phyloP scores from a whole-genome alignment of 2,113 vertebrate genomes.

The Isichthys henryi region DNA sequence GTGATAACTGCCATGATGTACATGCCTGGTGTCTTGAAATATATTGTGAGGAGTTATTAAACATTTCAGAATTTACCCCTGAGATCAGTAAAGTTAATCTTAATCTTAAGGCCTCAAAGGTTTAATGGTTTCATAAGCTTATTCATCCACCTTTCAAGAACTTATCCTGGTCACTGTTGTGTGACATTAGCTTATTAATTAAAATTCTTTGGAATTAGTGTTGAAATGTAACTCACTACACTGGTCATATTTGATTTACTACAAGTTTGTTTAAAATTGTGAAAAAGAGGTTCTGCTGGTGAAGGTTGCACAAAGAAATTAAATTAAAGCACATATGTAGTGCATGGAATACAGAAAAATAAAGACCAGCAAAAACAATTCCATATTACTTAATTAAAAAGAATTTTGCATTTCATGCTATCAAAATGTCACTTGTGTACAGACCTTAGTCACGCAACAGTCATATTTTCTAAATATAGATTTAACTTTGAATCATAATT shows the following conservation, averaged over 20 bases:
- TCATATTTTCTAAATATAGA: not conserved
- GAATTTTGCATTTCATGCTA: not conserved
- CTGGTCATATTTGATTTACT: conserved; percentile 17
- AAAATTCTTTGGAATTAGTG: conserved; percentile 17
- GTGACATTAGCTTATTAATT: not conserved
- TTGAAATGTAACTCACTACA: conserved; percentile 31
- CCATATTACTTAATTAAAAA: not conserved
- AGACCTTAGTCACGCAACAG: not conserved
- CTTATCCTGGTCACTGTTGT: not conserved
- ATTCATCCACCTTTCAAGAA: conserved; percentile 6
- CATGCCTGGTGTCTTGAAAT: not conserved
- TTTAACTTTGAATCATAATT: not conserved
- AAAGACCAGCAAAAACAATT: not conserved
- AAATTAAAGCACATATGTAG: conserved; percentile 9
- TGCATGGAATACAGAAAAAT: not conserved
- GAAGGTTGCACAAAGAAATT: conserved; percentile 27
- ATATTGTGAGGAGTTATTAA: not conserved
- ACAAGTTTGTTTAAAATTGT: not conserved
- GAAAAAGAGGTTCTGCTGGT: conserved; percentile 2
- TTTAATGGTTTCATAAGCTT: not conserved
- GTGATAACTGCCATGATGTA: not conserved
- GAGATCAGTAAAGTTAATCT: not conserved
- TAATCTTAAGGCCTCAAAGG: not conserved
- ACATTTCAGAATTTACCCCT: not conserved
- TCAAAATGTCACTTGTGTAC: not conserved